phyloP scores from a whole-genome alignment of 1,140 invertebrate species.

The Dysdera silvatica region DNA sequence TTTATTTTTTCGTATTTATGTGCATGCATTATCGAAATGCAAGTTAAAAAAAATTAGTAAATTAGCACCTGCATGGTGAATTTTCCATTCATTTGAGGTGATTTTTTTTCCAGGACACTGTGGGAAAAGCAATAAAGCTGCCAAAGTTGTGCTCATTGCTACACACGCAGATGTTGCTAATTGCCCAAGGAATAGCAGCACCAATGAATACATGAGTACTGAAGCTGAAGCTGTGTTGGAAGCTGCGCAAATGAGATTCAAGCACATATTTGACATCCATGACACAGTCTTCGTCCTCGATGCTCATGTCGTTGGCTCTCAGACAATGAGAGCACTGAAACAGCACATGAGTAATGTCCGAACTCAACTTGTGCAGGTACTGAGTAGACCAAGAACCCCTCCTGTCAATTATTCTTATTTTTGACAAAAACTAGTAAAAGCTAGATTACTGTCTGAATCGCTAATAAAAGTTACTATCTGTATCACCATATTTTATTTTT shows the following conservation, averaged over 20 bases:
- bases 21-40: too few species aligned
- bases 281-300: conserved; percentile 54
- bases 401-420: too few species aligned
- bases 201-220: conserved; percentile 53
- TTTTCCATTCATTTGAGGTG: too few species aligned
- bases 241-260: conserved; percentile 48
- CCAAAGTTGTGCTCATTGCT: conserved; percentile 55
- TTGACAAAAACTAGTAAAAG: too few species aligned
- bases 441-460: too few species aligned
- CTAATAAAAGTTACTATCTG: too few species aligned
- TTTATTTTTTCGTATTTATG: too few species aligned
- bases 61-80: too few species aligned
- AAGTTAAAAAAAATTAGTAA: too few species aligned
- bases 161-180: conserved; percentile 56
- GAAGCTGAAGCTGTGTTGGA: conserved; percentile 51
- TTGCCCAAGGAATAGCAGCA: conserved; percentile 38
- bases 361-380: conserved; percentile 47
- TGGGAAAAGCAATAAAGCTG: conserved; percentile 48
- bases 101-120: conserved; percentile 45
- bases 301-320: conserved; percentile 52
- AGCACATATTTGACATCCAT: conserved; percentile 52
- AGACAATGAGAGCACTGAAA: conserved; percentile 53
- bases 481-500: too few species aligned
- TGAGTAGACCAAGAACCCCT: not conserved
- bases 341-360: conserved; percentile 48